Evolutionary conservation across 1,140 invertebrate species (phyloP).

Genomic region (Meloidogyne floridensis): DNA sequence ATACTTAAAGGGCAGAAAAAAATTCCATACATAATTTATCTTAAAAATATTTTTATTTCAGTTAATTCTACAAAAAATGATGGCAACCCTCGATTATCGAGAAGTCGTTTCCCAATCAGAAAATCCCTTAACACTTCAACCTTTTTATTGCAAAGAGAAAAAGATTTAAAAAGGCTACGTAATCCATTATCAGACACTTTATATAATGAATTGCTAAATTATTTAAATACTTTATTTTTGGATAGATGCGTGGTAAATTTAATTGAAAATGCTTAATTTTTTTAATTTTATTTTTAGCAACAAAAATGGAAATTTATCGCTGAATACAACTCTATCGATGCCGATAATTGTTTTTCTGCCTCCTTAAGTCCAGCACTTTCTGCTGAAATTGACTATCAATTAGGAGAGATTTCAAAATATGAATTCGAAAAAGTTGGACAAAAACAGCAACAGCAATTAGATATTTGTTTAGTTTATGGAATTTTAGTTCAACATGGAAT

Average conservation of each 20-base stretch:
- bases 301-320: conserved; percentile 8
- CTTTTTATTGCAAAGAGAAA: background rate
- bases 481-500: conserved; percentile 24
- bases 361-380: conserved; percentile 21
- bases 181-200: background rate
- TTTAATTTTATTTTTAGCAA: conserved; percentile 18
- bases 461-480: conserved; percentile 23
- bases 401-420: background rate
- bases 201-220: background rate
- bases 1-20: too few relatives aligned
- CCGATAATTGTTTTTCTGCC: background rate
- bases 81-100: background rate
- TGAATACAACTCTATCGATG: background rate
- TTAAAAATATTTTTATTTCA: background rate
- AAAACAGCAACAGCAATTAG: conserved; percentile 17
- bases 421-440: background rate
- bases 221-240: conserved; percentile 6
- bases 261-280: background rate
- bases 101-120: background rate
- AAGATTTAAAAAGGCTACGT: background rate
- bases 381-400: conserved; percentile 9
- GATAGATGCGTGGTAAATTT: background rate
- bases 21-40: too few relatives aligned
- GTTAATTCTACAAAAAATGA: background rate
- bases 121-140: background rate